These are phyloP conservation scores for Phenganax subtilis DNA, from an alignment of 92 coral and sea anemone species.

Conservation along the genomic window DNA sequence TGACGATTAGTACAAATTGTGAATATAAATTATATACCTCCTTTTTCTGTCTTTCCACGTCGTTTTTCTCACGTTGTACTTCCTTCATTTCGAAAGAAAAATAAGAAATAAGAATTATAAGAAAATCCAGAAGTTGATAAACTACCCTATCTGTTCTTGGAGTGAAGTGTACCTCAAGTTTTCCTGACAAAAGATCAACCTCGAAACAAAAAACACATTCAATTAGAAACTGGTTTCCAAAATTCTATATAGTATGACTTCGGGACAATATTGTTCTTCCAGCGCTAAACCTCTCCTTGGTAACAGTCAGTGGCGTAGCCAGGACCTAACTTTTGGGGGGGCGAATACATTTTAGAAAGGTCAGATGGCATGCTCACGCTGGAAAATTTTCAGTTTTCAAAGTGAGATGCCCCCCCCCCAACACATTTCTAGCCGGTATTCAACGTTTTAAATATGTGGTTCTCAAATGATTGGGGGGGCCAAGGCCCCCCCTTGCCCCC, in stretches of 20 bases:
- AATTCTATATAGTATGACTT: not conserved
- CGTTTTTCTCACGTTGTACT: slow-evolving; percentile 58
- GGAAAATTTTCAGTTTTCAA: too few species aligned
- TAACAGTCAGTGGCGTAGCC: too few species aligned
- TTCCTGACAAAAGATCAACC: slow-evolving; percentile 87
- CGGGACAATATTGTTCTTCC: too few species aligned
- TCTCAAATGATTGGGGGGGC: too few species aligned
- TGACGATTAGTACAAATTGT: not conserved
- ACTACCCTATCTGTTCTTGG: not conserved
- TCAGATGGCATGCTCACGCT: too few species aligned
- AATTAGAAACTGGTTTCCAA: not conserved
- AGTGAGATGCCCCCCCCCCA: too few species aligned
- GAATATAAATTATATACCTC: slow-evolving; percentile 53
- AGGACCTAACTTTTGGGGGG: too few species aligned
- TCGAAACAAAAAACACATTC: slow-evolving; percentile 8
- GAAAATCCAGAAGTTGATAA: not conserved
- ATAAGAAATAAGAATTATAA: not conserved
- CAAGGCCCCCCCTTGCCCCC: too few species aligned
- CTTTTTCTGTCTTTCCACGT: slow-evolving; percentile 57
- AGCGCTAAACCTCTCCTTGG: too few species aligned
- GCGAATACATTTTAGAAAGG: too few species aligned
- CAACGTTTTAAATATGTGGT: too few species aligned
- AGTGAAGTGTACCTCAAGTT: slow-evolving; percentile 61
- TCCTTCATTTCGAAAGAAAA: slow-evolving; percentile 55
- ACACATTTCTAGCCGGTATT: too few species aligned